Evolutionary conservation across 2,113 vertebrate genomes (phyloP), one percentile per base, ranked within the genome.

Genomic region (Seriola aureovittata): DNA sequence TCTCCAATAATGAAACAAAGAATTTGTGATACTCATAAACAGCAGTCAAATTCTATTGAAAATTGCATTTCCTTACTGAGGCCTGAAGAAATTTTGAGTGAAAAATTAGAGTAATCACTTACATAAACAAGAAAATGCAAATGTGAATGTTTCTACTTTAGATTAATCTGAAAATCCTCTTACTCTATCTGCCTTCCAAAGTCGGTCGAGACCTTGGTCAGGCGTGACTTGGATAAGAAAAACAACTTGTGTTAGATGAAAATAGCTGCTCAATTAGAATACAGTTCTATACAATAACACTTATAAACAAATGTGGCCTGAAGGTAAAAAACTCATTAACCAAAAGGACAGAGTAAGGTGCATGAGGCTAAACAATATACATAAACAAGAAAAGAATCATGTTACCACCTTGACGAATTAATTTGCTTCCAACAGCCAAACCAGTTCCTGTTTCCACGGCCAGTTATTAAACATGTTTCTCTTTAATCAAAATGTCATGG

Each of bases 301-400:
- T 13, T 32, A 29, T 0, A 25, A 81, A 69, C 23, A 73, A 75
- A 74, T 54, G n/a, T 48, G 60, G 55, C 63, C 68, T 68, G 38
- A 73, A 70, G 75, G 70, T 48, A 55, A 0, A 82, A 79, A 80
- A 57, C 40, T 16, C 55, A 80, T 79, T 88, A 75, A 75, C 16
- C 46, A 48, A 62, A 60, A 55, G 38, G 40, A 52, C 23, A 67
- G 1, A 63, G 48, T 40, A 11, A 74, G 32, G 19, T 78, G 36
- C 38, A 82, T 1, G 36, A 19, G 16, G 14, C 32, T 50, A 3
- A 38, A 55, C 8, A 58, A 63, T 34, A 44, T 44, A 32, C 14
- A 55, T 52, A 46, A 50, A 82, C 50, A 54, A 69, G 40, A 69
- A 76, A 46, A 46, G 0, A 71, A 76, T 29, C 3, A 59, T 34